These are phyloP conservation scores for Drosophila watanabei DNA, from an alignment of 1,140 invertebrate species.

Conservation along the genomic window DNA sequence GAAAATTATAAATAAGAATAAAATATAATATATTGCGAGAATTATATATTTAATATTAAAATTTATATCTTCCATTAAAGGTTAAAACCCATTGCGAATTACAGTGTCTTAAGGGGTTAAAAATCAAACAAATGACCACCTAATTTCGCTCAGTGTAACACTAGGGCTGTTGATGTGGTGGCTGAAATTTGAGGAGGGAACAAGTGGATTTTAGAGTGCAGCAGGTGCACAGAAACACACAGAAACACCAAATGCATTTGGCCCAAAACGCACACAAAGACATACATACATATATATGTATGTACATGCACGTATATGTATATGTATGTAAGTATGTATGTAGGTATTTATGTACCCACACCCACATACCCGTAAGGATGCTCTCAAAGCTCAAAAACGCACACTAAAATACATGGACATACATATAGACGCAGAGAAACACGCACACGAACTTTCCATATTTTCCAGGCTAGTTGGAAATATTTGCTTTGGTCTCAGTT, in stretches of 20 bases:
- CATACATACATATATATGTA: neutral
- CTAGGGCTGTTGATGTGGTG: conserved; percentile 7
- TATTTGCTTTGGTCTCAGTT: conserved; percentile 52
- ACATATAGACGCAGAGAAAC: conserved; percentile 12
- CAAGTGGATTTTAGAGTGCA: conserved; percentile 42
- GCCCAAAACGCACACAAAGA: conserved; percentile 23
- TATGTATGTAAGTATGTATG: neutral
- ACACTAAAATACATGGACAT: conserved; percentile 13
- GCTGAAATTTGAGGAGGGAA: conserved; percentile 2
- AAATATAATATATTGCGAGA: no score
- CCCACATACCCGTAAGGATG: conserved; percentile 19
- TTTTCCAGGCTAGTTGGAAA: conserved; percentile 74
- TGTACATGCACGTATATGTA: neutral
- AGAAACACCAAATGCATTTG: conserved; percentile 41
- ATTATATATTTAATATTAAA: no score
- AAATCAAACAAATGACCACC: neutral
- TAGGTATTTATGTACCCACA: conserved; percentile 4
- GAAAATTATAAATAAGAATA: no score
- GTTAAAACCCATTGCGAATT: neutral
- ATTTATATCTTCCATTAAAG: neutral
- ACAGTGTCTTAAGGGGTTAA: neutral
- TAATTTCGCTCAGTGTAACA: neutral
- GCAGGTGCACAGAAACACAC: conserved; percentile 41
- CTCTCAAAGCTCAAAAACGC: conserved; percentile 25
- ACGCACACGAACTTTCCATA: conserved; percentile 61